These are phyloP conservation scores for Sweltsa coloradensis DNA, from an alignment of 1,140 invertebrate species.

Conservation along the genomic window DNA sequence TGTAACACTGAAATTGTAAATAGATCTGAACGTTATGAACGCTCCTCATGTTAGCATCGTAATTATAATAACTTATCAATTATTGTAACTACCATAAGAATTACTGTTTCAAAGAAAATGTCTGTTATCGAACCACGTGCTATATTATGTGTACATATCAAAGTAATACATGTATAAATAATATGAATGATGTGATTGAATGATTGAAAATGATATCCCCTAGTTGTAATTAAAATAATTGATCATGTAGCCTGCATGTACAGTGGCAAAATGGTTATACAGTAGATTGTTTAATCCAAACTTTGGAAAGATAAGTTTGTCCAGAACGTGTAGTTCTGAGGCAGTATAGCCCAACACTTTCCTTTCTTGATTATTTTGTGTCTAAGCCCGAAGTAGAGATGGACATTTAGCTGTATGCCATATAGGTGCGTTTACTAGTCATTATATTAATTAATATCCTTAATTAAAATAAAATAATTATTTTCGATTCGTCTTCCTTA, in stretches of 20 bases:
- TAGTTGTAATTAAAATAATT: no score
- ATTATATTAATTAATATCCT: slow-evolving; percentile 1
- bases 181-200: slow-evolving; percentile 8
- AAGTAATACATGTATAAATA: background rate
- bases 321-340: no score
- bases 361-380: no score
- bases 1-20: slow-evolving; percentile 3
- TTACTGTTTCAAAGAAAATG: slow-evolving; percentile 3
- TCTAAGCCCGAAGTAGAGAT: no score
- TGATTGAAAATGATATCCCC: no score
- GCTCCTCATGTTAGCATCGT: background rate
- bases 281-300: no score
- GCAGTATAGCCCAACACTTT: no score
- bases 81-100: background rate
- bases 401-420: no score
- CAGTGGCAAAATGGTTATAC: no score
- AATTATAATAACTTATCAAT: slow-evolving; percentile 1
- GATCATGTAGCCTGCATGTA: no score
- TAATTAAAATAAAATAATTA: no score
- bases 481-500: slow-evolving; percentile 10
- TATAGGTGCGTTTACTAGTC: slow-evolving; percentile 7
- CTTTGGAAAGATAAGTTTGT: no score
- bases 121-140: background rate
- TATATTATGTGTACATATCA: slow-evolving; percentile 8
- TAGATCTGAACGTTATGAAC: slow-evolving; percentile 1